Conservation (phyloP, 2,113 vertebrate species). For the Lophius piscatorius region DNA sequence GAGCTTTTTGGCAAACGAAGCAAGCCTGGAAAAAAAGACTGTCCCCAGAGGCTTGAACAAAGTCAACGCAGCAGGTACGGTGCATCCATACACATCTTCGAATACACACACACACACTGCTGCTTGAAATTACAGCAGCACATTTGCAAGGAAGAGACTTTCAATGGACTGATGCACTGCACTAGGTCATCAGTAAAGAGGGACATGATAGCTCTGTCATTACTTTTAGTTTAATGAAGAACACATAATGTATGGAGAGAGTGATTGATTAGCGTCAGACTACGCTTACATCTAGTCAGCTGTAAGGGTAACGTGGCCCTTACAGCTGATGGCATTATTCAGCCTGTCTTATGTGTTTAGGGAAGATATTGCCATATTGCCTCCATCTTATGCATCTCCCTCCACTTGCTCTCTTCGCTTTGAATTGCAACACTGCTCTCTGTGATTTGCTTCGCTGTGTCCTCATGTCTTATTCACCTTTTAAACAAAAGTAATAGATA, state of each 20-base stretch:
- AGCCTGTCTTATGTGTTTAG: constrained; percentile 3
- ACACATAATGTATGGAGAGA: constrained; percentile 58
- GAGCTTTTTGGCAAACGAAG: constrained; percentile 40
- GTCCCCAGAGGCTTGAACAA: constrained; percentile 71
- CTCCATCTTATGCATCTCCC: constrained; percentile 5
- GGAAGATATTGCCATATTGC: constrained; percentile 20
- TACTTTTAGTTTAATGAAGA: constrained; percentile 71
- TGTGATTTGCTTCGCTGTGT: constrained; percentile 37
- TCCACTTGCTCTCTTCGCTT: constrained; percentile 18
- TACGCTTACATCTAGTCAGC: constrained; percentile 44
- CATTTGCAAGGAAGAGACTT: constrained; percentile 65
- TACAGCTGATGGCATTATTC: no score
- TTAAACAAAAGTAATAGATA: constrained; percentile 36
- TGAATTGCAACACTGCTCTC: constrained; percentile 21
- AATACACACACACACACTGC: constrained; percentile 18
- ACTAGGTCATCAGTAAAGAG: constrained; percentile 68
- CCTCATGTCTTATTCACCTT: constrained; percentile 43
- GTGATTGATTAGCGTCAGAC: constrained; percentile 60
- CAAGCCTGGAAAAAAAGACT: constrained; percentile 51
- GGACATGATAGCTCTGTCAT: constrained; percentile 68
- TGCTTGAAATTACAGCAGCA: constrained; percentile 31
- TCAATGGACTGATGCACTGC: constrained; percentile 70
- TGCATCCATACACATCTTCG: background rate
- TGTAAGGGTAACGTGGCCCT: constrained; percentile 30
- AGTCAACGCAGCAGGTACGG: constrained; percentile 80